Conservation (phyloP, 2,113 vertebrate species). For the human (Homo sapiens) region DNA sequence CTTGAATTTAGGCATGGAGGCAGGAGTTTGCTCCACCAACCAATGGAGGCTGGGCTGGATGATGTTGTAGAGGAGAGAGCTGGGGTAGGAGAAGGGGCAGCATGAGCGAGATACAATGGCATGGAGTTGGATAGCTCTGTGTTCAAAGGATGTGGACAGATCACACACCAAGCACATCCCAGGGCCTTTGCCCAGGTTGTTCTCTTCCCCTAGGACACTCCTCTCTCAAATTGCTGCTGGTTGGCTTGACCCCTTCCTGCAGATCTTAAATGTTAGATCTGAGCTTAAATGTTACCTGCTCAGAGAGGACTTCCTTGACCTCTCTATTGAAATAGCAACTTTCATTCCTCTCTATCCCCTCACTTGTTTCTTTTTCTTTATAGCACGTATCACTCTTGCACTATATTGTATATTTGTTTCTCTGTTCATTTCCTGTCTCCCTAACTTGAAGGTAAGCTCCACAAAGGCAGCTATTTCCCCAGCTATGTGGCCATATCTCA, state of each 20-base stretch:
- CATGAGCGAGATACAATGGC: background rate
- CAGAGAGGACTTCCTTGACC: background rate
- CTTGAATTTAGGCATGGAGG: background rate
- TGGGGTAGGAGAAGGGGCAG: background rate
- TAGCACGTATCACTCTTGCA: background rate
- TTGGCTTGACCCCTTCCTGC: background rate
- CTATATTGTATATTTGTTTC: background rate
- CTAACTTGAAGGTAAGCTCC: background rate
- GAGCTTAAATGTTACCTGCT: background rate
- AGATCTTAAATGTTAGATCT: slow-evolving; percentile 19
- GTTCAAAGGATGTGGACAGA: background rate
- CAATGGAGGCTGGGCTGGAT: no score
- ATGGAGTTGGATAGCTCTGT: background rate
- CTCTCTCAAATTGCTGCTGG: background rate
- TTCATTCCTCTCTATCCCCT: background rate
- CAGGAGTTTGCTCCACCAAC: background rate
- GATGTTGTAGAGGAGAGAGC: background rate
- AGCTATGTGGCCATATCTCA: background rate
- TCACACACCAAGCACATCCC: background rate
- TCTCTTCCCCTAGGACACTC: background rate
- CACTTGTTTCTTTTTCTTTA: background rate
- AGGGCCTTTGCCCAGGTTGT: background rate
- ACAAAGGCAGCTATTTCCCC: background rate
- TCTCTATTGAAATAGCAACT: background rate
- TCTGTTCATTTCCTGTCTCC: background rate